Base-by-base conservation (phyloP, 2,888 invertebrate genomes). In the Chaetogeoica ovagalla region DNA sequence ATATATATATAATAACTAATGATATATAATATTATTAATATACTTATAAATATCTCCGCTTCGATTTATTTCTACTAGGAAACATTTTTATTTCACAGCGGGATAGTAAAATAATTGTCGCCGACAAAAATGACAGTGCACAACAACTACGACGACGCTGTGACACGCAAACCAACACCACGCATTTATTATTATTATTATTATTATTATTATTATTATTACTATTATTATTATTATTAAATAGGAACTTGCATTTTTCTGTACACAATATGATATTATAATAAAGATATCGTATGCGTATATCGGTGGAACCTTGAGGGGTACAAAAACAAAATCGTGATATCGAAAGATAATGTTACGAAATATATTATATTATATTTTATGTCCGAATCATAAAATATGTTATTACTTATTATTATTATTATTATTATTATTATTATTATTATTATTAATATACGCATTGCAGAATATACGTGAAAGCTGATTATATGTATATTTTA, bases 191-290 rank as follows among this genome's bases (percentile, higher is more conserved):
- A n/a, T 21, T 30, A 55, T 55, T 60, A 30, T 30, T 15, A 30
- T 30, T 30, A 30, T 30, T 30, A 4, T 30, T 2, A 30, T 30
- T 2, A 30, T 30, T 2, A 30, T 30, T 2, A 30, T 30, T 2
- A 30, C 4, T 30, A 30, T 30, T 30, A 30, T 30, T 30, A 30
- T 30, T 30, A 30, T 21, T 30, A 55, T 55, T 60, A 60, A 13
- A 21, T 21, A 59, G 70, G 8, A 57, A 70, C 70, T 57, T 70
- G 70, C 59, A 71, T 71, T 71, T 57, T 59, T 59, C 57, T 71
- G 21, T 37, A 48, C 48, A 30, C 30, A 30, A 30, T 30, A 30
- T 30, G 4, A 30, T 30, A 17, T 21, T 39, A 59, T 39, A 71
- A 71, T 71, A 71, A 59, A 71, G 39, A 57, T 59, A 59, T 71